Conservation (phyloP, 2,797 vertebrate species). For the Oreochromis mossambicus region DNA sequence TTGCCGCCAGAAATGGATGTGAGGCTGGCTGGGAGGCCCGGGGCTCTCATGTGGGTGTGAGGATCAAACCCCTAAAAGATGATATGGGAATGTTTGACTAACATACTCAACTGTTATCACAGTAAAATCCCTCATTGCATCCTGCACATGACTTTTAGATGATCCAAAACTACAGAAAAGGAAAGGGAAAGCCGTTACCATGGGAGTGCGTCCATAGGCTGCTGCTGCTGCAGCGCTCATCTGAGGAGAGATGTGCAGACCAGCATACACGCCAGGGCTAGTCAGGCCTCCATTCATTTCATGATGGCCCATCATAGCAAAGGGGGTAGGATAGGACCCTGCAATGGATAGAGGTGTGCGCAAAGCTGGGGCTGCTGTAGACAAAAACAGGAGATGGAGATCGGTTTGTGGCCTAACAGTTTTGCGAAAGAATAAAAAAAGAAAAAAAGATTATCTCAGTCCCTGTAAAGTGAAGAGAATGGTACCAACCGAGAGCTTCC, state of each 20-base stretch:
- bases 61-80: slow-evolving; percentile 89
- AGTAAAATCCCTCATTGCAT: background rate
- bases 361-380: slow-evolving; percentile 83
- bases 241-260: slow-evolving; percentile 96
- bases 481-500: slow-evolving; percentile 89
- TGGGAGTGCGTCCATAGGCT: slow-evolving; percentile 90
- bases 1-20: slow-evolving; percentile 97
- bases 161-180: background rate
- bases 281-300: slow-evolving; percentile 94
- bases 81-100: slow-evolving; percentile 3
- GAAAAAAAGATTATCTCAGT: slow-evolving; percentile 11
- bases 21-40: slow-evolving; percentile 93
- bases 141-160: background rate
- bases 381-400: slow-evolving; percentile 19
- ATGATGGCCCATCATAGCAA: slow-evolving; percentile 95
- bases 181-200: slow-evolving; percentile 72
- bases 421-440: background rate
- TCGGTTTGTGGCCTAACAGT: background rate
- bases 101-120: background rate
- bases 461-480: slow-evolving; percentile 27
- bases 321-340: slow-evolving; percentile 92
- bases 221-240: slow-evolving; percentile 94
- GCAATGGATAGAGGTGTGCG: slow-evolving; percentile 95
- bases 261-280: slow-evolving; percentile 92
- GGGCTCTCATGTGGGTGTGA: slow-evolving; percentile 97